Percentiles rank a stretch among this genome's conserved stretches.
These are phyloP conservation scores for Porites evermanni DNA, from an alignment of 92 coral and sea anemone genomes.

Conservation along the genomic window DNA sequence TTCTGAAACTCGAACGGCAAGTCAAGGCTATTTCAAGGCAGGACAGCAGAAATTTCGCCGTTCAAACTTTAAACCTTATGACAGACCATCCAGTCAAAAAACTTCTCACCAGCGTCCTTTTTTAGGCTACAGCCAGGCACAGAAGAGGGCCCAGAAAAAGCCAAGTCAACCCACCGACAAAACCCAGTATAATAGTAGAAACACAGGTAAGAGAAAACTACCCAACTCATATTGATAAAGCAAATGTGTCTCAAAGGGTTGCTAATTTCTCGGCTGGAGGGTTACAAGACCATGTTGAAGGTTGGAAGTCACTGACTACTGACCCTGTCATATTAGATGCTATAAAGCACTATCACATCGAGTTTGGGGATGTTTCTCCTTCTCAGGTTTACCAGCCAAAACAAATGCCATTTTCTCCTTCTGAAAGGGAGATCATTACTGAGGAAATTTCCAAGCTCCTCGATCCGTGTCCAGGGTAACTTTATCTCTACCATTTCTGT, in stretches of 20 bases:
- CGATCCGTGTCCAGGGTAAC: slow-evolving; percentile 1
- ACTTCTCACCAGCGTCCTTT: slow-evolving; percentile 23
- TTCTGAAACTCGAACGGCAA: neutral
- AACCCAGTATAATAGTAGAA: slow-evolving; percentile 3
- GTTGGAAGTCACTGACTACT: slow-evolving; percentile 56
- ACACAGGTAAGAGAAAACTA: slow-evolving; percentile 16
- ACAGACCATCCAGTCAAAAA: slow-evolving; percentile 1
- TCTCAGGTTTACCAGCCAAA: slow-evolving; percentile 20
- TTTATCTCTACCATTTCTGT: slow-evolving; percentile 43
- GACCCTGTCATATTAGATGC: slow-evolving; percentile 14
- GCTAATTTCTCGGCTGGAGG: slow-evolving; percentile 31
- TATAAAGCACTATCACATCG: slow-evolving; percentile 53
- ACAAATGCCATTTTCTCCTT: slow-evolving; percentile 16
- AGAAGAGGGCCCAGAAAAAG: too few relatives aligned
- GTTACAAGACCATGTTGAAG: slow-evolving; percentile 14
- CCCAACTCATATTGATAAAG: neutral
- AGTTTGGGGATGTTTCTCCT: slow-evolving; percentile 26
- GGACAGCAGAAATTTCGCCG: neutral
- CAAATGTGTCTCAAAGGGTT: neutral
- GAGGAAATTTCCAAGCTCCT: slow-evolving; percentile 23
- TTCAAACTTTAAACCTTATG: neutral
- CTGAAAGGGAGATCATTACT: slow-evolving; percentile 23
- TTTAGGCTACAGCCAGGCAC: slow-evolving; percentile 48
- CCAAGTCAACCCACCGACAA: neutral
- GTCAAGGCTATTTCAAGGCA: neutral